Conservation (phyloP, 2,113 vertebrate species). For the Rattus rattus region DNA sequence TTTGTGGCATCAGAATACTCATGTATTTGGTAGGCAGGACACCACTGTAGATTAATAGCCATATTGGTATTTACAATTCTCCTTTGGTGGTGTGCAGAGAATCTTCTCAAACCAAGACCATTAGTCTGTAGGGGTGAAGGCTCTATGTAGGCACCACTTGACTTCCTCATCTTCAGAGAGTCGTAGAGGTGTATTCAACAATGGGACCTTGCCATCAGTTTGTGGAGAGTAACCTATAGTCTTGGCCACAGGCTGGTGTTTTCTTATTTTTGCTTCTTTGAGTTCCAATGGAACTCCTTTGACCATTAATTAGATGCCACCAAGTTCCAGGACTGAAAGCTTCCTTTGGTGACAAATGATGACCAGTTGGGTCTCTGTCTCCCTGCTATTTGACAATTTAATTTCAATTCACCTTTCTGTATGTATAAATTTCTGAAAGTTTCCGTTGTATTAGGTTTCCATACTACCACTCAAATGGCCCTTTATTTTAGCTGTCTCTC, state of each 20-base stretch:
- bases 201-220: neutral
- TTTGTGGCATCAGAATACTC: neutral
- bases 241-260: neutral
- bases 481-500: neutral
- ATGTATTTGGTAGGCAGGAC: neutral
- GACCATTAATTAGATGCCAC: neutral
- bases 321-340: neutral
- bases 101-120: neutral
- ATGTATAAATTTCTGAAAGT: neutral
- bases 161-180: neutral
- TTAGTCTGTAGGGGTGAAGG: neutral
- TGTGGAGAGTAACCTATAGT: neutral
- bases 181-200: neutral
- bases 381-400: neutral
- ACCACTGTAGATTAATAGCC: neutral
- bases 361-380: neutral
- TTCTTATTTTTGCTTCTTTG: neutral
- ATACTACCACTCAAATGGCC: neutral
- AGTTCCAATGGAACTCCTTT: neutral
- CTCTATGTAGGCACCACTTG: neutral
- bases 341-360: neutral
- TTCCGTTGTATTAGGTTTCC: neutral
- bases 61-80: neutral
- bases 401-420: neutral
- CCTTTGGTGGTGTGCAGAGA: neutral